Evolutionary conservation across 2,113 vertebrate species (phyloP).

Genomic region (Ameiurus melas): DNA sequence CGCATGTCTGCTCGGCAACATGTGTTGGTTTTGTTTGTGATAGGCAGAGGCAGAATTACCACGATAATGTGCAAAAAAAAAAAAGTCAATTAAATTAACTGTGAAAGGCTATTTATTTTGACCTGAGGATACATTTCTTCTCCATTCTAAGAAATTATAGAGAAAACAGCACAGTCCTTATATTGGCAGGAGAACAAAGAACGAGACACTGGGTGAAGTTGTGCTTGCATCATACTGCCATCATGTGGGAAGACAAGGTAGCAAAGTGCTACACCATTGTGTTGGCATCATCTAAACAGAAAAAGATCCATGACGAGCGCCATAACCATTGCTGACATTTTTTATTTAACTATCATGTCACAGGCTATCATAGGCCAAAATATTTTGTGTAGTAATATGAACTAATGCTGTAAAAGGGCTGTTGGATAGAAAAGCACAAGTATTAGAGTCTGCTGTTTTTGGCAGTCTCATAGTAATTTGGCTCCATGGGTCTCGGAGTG

Average conservation of each 20-base stretch:
- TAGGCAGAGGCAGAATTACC: conserved; percentile 72
- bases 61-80: conserved; percentile 76
- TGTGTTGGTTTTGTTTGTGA: conserved; percentile 73
- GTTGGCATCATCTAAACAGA: not conserved
- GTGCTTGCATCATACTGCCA: conserved; percentile 74
- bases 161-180: conserved; percentile 53
- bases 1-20: conserved; percentile 61
- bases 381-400: not conserved
- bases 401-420: not conserved
- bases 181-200: conserved; percentile 77
- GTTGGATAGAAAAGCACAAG: not conserved
- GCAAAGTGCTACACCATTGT: conserved; percentile 24
- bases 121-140: conserved; percentile 75
- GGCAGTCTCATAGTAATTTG: not conserved
- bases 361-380: not conserved
- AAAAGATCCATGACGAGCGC: not conserved
- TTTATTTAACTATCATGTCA: not conserved
- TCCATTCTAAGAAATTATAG: conserved; percentile 64
- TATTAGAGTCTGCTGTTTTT: not conserved
- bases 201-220: conserved; percentile 39
- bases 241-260: conserved; percentile 62
- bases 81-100: conserved; percentile 81
- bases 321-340: not conserved
- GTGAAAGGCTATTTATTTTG: conserved; percentile 82
- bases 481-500: not conserved